These are phyloP conservation scores for Tenebrio molitor DNA, from an alignment of 1,140 invertebrate species.

Conservation along the genomic window DNA sequence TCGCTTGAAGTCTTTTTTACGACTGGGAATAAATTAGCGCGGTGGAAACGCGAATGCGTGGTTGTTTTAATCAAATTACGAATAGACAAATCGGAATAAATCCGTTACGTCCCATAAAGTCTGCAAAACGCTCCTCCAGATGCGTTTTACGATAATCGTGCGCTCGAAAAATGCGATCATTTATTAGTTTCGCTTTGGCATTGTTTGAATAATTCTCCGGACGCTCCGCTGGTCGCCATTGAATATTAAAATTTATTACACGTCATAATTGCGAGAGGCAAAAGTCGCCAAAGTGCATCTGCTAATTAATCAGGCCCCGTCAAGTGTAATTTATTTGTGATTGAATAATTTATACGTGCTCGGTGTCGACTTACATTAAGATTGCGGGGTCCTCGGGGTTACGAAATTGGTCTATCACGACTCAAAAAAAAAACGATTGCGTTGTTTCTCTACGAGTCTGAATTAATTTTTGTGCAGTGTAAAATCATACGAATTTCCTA, in stretches of 20 bases:
- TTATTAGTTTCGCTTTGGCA: constrained; percentile 7
- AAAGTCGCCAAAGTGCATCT: constrained; percentile 4
- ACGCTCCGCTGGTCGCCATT: background rate
- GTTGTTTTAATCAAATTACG: background rate
- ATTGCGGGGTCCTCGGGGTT: too few species aligned
- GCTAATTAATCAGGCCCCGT: constrained; percentile 3
- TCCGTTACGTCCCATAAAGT: constrained; percentile 20
- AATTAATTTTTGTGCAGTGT: too few species aligned
- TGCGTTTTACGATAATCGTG: too few species aligned
- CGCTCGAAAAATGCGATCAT: too few species aligned
- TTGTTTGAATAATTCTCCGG: constrained; percentile 1
- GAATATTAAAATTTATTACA: constrained; percentile 19
- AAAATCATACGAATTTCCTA: too few species aligned
- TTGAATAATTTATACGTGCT: background rate
- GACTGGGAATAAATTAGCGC: background rate
- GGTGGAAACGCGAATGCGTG: background rate
- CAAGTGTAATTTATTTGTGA: background rate
- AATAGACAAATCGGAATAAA: background rate
- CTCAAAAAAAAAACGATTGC: too few species aligned
- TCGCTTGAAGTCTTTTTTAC: background rate
- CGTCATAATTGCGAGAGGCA: background rate
- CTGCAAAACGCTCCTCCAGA: background rate
- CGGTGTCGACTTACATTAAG: background rate
- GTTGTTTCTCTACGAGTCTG: too few species aligned
- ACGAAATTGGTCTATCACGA: too few species aligned